phyloP scores from a whole-genome alignment of 2,797 vertebrate genomes.

The Gobio occitaniae region DNA sequence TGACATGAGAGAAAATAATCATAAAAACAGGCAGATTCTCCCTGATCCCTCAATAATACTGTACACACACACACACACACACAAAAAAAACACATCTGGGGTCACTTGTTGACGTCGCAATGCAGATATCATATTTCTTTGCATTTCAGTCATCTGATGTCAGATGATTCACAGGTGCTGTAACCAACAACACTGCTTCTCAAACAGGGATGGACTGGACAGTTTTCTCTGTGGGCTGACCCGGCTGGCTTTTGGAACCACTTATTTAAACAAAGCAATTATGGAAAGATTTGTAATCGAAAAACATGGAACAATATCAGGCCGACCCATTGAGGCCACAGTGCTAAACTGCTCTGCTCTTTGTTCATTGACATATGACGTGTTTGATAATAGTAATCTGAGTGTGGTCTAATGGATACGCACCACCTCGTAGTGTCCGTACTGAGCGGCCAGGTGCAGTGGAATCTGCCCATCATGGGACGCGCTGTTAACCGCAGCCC shows the following conservation, averaged over 20 bases:
- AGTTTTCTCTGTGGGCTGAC: background rate
- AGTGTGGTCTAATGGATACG: constrained; percentile 60
- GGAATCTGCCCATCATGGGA: constrained; percentile 94
- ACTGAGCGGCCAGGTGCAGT: constrained; percentile 92
- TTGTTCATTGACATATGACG: background rate
- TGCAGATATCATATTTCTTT: constrained; percentile 22
- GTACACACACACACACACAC: background rate
- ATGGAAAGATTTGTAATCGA: background rate
- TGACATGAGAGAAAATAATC: background rate
- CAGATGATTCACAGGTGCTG: constrained; percentile 34
- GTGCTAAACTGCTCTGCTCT: background rate
- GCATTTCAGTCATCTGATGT: constrained; percentile 30
- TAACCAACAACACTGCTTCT: constrained; percentile 20
- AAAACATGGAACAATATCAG: background rate
- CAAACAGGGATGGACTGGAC: background rate
- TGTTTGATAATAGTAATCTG: background rate
- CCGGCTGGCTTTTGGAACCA: background rate
- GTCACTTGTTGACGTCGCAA: constrained; percentile 22
- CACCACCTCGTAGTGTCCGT: constrained; percentile 95
- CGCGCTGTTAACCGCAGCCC: constrained; percentile 86
- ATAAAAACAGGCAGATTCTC: background rate
- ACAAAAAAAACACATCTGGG: background rate
- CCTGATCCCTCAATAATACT: constrained; percentile 76
- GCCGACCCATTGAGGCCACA: background rate
- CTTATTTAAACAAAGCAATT: background rate